phyloP scores from a whole-genome alignment of 1,140 invertebrate genomes.

The Druon quercuslanigerum region DNA sequence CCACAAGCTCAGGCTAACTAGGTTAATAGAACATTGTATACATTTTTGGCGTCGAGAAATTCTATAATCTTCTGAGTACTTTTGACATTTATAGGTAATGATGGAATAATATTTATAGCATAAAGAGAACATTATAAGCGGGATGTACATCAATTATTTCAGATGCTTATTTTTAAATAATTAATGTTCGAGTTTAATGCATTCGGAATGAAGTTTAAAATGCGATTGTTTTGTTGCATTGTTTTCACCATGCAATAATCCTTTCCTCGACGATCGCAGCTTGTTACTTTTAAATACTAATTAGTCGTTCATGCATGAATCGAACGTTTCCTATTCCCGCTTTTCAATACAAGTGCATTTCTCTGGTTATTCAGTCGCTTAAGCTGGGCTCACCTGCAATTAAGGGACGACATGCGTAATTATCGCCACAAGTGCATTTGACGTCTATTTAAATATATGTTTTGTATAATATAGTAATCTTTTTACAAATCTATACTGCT shows the following conservation, averaged over 20 bases:
- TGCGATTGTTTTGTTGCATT: too few relatives aligned
- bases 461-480: background rate
- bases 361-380: background rate
- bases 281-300: background rate
- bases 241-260: too few relatives aligned
- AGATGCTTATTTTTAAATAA: too few relatives aligned
- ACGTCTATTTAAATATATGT: constrained; percentile 18
- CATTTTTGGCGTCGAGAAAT: too few relatives aligned
- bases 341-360: background rate
- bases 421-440: background rate
- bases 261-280: background rate
- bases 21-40: background rate
- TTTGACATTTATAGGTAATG: too few relatives aligned
- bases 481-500: background rate
- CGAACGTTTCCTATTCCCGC: background rate
- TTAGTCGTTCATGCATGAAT: background rate
- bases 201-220: too few relatives aligned
- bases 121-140: too few relatives aligned
- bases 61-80: too few relatives aligned
- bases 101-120: too few relatives aligned
- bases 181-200: too few relatives aligned
- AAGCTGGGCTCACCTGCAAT: background rate
- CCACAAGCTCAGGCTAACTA: background rate
- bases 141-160: too few relatives aligned
- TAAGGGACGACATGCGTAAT: constrained; percentile 1